These are phyloP conservation scores for Hedya salicella DNA, from an alignment of 2,888 invertebrate genomes.

Conservation along the genomic window DNA sequence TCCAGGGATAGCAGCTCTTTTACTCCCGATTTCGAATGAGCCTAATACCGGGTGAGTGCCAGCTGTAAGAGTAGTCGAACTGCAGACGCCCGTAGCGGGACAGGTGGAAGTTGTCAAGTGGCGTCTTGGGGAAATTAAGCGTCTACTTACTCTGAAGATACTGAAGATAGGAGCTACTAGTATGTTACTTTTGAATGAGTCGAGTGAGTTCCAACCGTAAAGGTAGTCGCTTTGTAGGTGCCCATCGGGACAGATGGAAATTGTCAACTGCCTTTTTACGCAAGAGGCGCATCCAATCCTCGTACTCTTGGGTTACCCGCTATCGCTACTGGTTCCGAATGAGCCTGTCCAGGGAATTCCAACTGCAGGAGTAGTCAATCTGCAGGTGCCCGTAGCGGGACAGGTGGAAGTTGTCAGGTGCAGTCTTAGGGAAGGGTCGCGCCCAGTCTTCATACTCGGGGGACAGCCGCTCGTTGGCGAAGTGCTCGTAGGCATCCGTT, in stretches of 20 bases:
- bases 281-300: constrained; percentile 41
- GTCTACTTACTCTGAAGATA: no score
- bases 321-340: constrained; percentile 83
- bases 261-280: constrained; percentile 53
- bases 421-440: constrained; percentile 89
- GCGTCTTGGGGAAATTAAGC: constrained; percentile 88
- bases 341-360: constrained; percentile 91
- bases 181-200: constrained; percentile 86
- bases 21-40: constrained; percentile 86
- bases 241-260: constrained; percentile 87
- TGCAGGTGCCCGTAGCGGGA: constrained; percentile 88
- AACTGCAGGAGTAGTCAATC: constrained; percentile 93
- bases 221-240: constrained; percentile 93
- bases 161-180: no score
- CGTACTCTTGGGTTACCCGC: not conserved
- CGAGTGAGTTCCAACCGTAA: constrained; percentile 92
- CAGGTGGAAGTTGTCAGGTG: constrained; percentile 87
- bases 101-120: constrained; percentile 88
- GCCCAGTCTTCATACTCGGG: constrained; percentile 86
- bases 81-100: constrained; percentile 92
- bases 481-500: constrained; percentile 77
- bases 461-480: constrained; percentile 75
- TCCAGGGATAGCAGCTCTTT: constrained; percentile 66
- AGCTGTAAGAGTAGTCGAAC: constrained; percentile 93
- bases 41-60: constrained; percentile 91